Conservation (phyloP, 2,797 vertebrate genomes). For the Hypotaenidia okinawae region DNA sequence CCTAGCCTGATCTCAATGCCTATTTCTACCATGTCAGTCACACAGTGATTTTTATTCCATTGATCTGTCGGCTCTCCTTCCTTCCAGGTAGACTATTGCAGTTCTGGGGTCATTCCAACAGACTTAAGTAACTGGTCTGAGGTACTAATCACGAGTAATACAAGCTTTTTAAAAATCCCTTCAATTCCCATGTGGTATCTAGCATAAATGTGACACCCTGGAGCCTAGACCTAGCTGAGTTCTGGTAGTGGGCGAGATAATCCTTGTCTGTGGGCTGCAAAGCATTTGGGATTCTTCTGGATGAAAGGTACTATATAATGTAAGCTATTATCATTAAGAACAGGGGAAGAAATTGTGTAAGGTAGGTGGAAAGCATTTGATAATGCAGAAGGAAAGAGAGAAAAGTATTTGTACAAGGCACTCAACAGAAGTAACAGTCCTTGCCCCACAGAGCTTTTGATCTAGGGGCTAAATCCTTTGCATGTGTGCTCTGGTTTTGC, state of each 20-base stretch:
- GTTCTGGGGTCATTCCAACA: neutral
- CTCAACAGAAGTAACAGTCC: conserved; percentile 3
- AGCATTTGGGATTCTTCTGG: conserved; percentile 68
- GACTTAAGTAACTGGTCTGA: neutral
- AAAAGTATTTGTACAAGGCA: conserved; percentile 21
- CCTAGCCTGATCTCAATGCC: neutral
- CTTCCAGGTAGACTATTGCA: neutral
- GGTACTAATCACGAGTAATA: neutral
- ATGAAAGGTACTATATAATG: conserved; percentile 62
- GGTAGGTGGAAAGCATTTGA: conserved; percentile 62
- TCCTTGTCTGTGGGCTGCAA: conserved; percentile 63
- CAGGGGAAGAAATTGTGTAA: conserved; percentile 61
- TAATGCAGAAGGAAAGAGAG: conserved; percentile 25
- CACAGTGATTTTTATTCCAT: neutral
- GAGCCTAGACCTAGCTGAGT: conserved; percentile 32
- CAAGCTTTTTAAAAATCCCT: neutral
- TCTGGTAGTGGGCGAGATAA: conserved; percentile 66
- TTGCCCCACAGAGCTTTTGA: neutral
- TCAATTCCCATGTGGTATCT: neutral
- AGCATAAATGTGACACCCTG: conserved; percentile 48
- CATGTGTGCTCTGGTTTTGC: neutral
- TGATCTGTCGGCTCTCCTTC: neutral
- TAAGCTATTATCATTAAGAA: conserved; percentile 65
- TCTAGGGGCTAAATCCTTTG: neutral
- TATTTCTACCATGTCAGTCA: neutral